These are phyloP conservation scores for Halotydeus destructor DNA, from an alignment of 1,140 invertebrate genomes.

Conservation along the genomic window DNA sequence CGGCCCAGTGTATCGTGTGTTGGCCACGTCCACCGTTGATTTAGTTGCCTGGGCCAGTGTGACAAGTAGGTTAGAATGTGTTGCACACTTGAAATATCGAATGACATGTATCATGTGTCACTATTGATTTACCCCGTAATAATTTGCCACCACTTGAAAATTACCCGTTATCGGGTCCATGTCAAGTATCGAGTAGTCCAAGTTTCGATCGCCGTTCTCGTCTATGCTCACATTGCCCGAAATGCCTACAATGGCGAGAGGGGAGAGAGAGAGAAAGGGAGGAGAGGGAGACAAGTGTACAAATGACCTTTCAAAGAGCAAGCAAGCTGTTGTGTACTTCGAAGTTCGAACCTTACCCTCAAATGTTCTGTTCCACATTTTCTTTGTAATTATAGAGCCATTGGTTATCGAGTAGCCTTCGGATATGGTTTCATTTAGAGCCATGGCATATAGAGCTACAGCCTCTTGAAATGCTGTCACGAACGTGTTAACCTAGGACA, in stretches of 20 bases:
- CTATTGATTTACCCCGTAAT: slow-evolving; percentile 44
- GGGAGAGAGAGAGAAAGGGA: not conserved
- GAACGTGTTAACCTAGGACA: slow-evolving; percentile 27
- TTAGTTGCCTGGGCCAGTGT: too few relatives aligned
- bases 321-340: not conserved
- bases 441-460: slow-evolving; percentile 71
- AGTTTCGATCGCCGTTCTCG: slow-evolving; percentile 59
- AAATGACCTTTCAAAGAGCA: not conserved
- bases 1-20: slow-evolving; percentile 68
- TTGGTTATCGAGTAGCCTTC: slow-evolving; percentile 49
- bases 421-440: slow-evolving; percentile 62
- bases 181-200: slow-evolving; percentile 46
- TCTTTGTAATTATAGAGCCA: slow-evolving; percentile 49
- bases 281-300: not conserved
- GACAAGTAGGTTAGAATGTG: too few relatives aligned
- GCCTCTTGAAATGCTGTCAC: slow-evolving; percentile 87
- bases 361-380: slow-evolving; percentile 81
- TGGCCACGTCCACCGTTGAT: slow-evolving; percentile 41
- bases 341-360: slow-evolving; percentile 34
- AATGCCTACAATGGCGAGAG: slow-evolving; percentile 25
- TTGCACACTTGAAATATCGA: too few relatives aligned
- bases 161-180: slow-evolving; percentile 27
- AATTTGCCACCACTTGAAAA: slow-evolving; percentile 47
- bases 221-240: slow-evolving; percentile 40
- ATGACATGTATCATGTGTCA: too few relatives aligned